A percentile compares a stretch with the other conserved stretches of the same genome.
Conservation (phyloP, 2,113 vertebrate species). For the Pagrus major region DNA sequence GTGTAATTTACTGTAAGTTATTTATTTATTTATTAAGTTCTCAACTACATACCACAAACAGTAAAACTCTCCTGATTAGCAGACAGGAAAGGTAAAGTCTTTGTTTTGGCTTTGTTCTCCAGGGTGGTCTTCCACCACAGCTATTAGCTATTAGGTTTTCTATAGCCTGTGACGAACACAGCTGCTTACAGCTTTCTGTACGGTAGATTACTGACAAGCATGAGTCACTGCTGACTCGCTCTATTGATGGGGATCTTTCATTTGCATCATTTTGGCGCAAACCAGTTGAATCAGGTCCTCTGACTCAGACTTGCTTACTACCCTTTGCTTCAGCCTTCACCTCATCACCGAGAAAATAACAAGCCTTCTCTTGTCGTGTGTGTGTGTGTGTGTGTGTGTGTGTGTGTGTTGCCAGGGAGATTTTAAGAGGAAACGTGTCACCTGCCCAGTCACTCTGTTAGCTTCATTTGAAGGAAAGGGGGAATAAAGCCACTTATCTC, state of each 20-base stretch:
- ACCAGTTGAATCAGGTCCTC: slow-evolving; percentile 45
- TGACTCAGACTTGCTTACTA: slow-evolving; percentile 56
- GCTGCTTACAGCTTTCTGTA: slow-evolving; percentile 43
- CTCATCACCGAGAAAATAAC: not conserved
- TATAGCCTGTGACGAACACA: not conserved
- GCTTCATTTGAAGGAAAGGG: slow-evolving; percentile 35
- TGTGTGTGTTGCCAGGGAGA: slow-evolving; percentile 36
- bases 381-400: no score
- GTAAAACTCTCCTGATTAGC: slow-evolving; percentile 8
- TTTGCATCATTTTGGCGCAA: slow-evolving; percentile 59
- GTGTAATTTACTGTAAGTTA: not conserved
- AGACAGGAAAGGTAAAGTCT: not conserved
- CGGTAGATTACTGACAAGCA: slow-evolving; percentile 41
- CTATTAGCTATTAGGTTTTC: slow-evolving; percentile 29
- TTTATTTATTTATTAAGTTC: no score
- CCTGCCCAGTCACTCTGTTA: slow-evolving; percentile 30
- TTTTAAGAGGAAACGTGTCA: slow-evolving; percentile 17
- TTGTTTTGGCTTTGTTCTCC: slow-evolving; percentile 35
- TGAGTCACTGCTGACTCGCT: slow-evolving; percentile 65
- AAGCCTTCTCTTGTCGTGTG: slow-evolving; percentile 1
- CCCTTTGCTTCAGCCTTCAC: not conserved
- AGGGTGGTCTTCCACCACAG: slow-evolving; percentile 23
- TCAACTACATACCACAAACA: not conserved
- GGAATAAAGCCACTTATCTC: slow-evolving; percentile 40
- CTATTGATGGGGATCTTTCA: slow-evolving; percentile 43